Percentiles rank a stretch among this genome's conserved stretches.
Conservation (phyloP, 2,797 vertebrate species). For the Myoxocephalus aenaeus region DNA sequence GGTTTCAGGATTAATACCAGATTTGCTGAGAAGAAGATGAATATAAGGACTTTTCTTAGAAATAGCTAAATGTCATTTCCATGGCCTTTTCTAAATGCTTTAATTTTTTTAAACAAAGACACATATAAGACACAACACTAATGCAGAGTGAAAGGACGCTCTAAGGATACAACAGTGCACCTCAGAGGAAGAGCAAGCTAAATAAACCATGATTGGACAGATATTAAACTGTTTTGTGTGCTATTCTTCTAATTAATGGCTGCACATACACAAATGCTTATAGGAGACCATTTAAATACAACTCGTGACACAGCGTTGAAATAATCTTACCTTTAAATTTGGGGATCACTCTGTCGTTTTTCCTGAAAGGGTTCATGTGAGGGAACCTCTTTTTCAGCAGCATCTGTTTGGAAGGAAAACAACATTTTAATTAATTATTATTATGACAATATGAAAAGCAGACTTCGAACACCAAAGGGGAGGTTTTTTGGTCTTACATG, state of each 20-base stretch:
- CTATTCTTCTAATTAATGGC: neutral
- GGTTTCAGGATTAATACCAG: neutral
- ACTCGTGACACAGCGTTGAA: neutral
- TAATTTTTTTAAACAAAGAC: neutral
- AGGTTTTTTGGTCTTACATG: constrained; percentile 80
- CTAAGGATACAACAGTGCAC: neutral
- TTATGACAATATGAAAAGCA: neutral
- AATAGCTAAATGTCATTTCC: neutral
- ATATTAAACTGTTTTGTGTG: neutral
- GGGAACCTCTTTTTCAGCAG: constrained; percentile 79
- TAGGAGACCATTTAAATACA: neutral
- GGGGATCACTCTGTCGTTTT: constrained; percentile 73
- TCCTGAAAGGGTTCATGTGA: constrained; percentile 48
- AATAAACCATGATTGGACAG: neutral
- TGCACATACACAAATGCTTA: neutral
- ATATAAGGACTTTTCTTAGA: neutral
- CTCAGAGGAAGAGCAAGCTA: neutral
- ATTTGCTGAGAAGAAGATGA: neutral
- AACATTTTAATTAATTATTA: neutral
- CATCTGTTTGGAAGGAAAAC: constrained; percentile 65
- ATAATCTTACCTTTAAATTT: constrained; percentile 79
- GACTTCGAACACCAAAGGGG: too few relatives aligned
- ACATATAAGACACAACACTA: neutral
- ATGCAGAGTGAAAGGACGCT: neutral
- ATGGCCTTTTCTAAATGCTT: neutral